phyloP scores from a whole-genome alignment of 2,888 invertebrate genomes.

The Zaprionus obscuricornis region DNA sequence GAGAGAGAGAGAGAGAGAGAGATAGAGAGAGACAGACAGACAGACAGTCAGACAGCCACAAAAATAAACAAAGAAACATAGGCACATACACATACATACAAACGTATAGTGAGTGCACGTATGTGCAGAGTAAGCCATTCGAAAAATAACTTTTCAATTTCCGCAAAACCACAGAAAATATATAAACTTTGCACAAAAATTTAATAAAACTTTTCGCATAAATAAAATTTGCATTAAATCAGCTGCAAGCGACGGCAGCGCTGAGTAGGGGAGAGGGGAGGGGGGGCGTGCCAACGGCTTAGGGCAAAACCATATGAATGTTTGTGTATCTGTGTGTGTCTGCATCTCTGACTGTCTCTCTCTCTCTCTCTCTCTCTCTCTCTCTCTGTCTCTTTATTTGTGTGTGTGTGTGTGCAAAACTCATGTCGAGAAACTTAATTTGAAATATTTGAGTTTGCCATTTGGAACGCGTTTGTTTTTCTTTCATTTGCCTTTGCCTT shows the following conservation, averaged over 20 bases:
- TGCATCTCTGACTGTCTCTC: conserved; percentile 15
- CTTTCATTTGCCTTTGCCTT: conserved; percentile 53
- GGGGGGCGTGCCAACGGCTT: conserved; percentile 48
- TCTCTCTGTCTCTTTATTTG: conserved; percentile 22
- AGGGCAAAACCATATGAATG: conserved; percentile 38
- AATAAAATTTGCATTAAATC: conserved; percentile 82
- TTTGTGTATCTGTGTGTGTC: conserved; percentile 16
- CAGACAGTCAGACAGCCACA: too few species aligned
- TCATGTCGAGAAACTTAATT: conserved; percentile 78
- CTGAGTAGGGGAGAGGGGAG: background rate
- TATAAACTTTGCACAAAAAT: conserved; percentile 79
- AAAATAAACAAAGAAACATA: too few species aligned
- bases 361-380: conserved; percentile 21
- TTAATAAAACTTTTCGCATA: conserved; percentile 82
- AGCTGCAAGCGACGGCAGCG: conserved; percentile 67
- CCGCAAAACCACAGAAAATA: conserved; percentile 80
- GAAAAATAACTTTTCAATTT: conserved; percentile 81
- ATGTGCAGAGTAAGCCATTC: conserved; percentile 65
- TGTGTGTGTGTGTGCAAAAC: conserved; percentile 55
- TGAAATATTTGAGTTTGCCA: conserved; percentile 77
- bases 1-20: too few species aligned
- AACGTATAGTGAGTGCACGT: conserved; percentile 21
- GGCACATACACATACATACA: conserved; percentile 6
- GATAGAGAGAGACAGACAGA: too few species aligned
- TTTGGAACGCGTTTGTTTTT: conserved; percentile 66